Evolutionary conservation across 2,888 invertebrate genomes (phyloP).

Genomic region (Ennomos quercinarius): DNA sequence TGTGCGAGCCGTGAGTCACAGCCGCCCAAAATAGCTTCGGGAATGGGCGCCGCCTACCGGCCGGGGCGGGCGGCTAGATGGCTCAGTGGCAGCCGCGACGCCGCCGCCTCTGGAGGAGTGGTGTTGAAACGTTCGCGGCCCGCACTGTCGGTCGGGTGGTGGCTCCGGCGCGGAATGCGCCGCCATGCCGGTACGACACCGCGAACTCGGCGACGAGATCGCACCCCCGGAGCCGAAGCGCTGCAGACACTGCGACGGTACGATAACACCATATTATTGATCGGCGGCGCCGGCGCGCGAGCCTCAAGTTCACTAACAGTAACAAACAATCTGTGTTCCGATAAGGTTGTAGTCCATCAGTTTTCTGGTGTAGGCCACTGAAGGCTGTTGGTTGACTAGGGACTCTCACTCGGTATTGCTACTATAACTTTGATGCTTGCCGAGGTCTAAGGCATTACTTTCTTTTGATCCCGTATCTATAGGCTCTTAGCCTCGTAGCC

Average conservation of each 20-base stretch:
- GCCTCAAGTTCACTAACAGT: constrained; percentile 26
- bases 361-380: constrained; percentile 13
- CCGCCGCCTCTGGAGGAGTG: constrained; percentile 80
- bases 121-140: constrained; percentile 67
- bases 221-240: constrained; percentile 93
- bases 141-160: constrained; percentile 69
- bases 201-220: constrained; percentile 85
- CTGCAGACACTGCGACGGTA: constrained; percentile 97
- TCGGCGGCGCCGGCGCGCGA: constrained; percentile 49
- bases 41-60: constrained; percentile 84
- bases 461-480: too few species aligned
- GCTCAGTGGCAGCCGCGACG: constrained; percentile 82
- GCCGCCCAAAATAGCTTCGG: constrained; percentile 76
- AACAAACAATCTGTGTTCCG: constrained; percentile 40
- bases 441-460: not conserved
- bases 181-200: constrained; percentile 86
- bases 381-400: constrained; percentile 20
- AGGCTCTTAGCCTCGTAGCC: too few species aligned
- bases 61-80: constrained; percentile 80
- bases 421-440: constrained; percentile 16
- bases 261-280: constrained; percentile 53
- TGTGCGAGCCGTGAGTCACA: constrained; percentile 79
- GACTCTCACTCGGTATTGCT: constrained; percentile 4
- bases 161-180: constrained; percentile 84
- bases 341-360: constrained; percentile 6